phyloP scores from a whole-genome alignment of 64 coral and sea anemone genomes.

The Platygyra sinensis region DNA sequence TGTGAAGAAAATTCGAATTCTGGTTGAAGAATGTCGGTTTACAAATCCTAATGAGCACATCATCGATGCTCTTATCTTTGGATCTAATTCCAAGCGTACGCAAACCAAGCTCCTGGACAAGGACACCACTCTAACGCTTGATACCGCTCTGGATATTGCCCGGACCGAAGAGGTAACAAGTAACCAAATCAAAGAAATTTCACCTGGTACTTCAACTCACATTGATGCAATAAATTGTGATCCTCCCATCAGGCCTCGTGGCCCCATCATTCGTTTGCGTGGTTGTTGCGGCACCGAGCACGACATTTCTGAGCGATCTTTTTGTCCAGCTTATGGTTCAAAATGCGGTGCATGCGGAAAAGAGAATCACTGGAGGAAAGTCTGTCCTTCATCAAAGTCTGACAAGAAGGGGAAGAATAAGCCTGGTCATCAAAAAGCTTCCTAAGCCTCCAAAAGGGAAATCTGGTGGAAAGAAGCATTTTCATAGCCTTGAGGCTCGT shows the following conservation, averaged over 20 bases:
- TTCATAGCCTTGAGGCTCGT: too few relatives aligned
- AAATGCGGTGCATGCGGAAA: slow-evolving; percentile 53
- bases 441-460: too few relatives aligned
- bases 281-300: slow-evolving; percentile 60
- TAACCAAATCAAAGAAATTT: slow-evolving; percentile 64
- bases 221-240: neutral
- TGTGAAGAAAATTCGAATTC: slow-evolving; percentile 54
- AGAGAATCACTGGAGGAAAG: neutral
- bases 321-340: slow-evolving; percentile 56
- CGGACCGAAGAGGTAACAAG: slow-evolving; percentile 67
- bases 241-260: neutral
- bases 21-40: slow-evolving; percentile 52
- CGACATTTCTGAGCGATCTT: slow-evolving; percentile 46
- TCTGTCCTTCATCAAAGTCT: neutral
- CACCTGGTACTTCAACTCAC: neutral
- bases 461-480: too few relatives aligned
- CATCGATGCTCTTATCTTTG: slow-evolving; percentile 42
- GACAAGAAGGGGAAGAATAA: neutral
- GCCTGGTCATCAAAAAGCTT: too few relatives aligned
- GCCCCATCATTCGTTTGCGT: slow-evolving; percentile 16
- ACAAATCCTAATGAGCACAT: slow-evolving; percentile 39
- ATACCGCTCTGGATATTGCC: slow-evolving; percentile 15
- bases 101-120: slow-evolving; percentile 75
- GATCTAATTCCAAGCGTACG: slow-evolving; percentile 38
- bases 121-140: slow-evolving; percentile 56